Evolutionary conservation across 2,797 vertebrate genomes (phyloP).

Genomic region (Aldrovandia affinis): DNA sequence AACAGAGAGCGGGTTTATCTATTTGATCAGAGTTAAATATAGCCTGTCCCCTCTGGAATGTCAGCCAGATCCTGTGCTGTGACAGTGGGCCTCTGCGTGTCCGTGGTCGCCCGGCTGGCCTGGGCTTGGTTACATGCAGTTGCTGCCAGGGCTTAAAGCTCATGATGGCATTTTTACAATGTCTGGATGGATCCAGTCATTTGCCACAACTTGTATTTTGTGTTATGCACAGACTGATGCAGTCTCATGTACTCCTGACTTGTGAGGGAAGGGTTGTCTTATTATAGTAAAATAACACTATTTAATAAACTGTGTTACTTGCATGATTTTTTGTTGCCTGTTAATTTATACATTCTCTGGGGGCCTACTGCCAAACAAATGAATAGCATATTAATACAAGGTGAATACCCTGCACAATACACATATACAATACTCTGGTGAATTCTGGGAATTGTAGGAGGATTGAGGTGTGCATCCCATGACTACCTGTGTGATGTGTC

Average conservation of each 20-base stretch:
- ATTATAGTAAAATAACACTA: background rate
- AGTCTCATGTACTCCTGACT: background rate
- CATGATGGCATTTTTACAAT: background rate
- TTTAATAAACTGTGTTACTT: background rate
- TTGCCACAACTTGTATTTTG: background rate
- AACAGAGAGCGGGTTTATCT: slow-evolving; percentile 39
- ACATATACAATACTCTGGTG: background rate
- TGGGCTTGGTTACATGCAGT: background rate
- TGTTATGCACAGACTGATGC: background rate
- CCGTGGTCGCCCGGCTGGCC: too few relatives aligned
- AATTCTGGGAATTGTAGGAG: background rate
- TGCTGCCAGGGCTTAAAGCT: background rate
- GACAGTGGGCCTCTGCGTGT: background rate
- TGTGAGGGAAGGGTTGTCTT: background rate
- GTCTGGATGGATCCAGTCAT: background rate
- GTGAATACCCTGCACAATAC: background rate
- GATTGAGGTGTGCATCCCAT: background rate
- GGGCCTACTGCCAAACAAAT: background rate
- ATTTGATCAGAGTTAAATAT: slow-evolving; percentile 9
- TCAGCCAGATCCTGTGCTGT: background rate
- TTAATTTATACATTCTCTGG: background rate
- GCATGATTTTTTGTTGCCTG: background rate
- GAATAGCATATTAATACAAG: background rate
- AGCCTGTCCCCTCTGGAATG: background rate
- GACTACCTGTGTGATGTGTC: slow-evolving; percentile 8